Evolutionary conservation across 2,113 vertebrate genomes (phyloP).

Genomic region (Syngnathus scovelli): DNA sequence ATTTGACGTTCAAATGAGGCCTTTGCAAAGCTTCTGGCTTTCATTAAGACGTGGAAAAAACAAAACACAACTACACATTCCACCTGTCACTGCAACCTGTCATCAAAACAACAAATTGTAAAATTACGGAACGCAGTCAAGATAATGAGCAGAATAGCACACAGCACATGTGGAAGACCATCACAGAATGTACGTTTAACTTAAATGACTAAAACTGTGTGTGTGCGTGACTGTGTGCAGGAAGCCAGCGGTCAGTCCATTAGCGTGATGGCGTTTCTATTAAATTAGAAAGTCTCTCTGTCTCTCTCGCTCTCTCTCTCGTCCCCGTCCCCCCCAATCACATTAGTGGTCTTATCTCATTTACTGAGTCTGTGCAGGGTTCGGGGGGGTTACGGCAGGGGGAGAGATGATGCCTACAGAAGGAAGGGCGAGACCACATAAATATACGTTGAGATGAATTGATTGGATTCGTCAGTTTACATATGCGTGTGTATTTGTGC

Average conservation of each 20-base stretch:
- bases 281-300: constrained; percentile 69
- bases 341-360: constrained; percentile 75
- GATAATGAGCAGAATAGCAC: background rate
- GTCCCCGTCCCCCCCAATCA: constrained; percentile 61
- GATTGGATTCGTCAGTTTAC: constrained; percentile 20
- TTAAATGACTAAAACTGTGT: background rate
- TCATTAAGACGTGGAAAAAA: background rate
- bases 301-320: constrained; percentile 28
- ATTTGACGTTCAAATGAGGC: background rate
- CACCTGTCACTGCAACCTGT: background rate
- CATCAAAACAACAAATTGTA: background rate
- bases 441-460: constrained; percentile 30
- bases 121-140: background rate
- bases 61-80: background rate
- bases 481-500: background rate
- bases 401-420: constrained; percentile 53
- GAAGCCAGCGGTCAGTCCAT: constrained; percentile 61
- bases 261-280: constrained; percentile 77
- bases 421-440: constrained; percentile 59
- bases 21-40: background rate
- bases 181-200: too few relatives aligned
- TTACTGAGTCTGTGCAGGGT: constrained; percentile 56
- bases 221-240: background rate
- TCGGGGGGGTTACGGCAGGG: background rate
- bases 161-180: background rate